Evolutionary conservation across 1,140 invertebrate genomes (phyloP), one percentile per base, ranked within the genome.

Genomic region (Tribolium castaneum): DNA sequence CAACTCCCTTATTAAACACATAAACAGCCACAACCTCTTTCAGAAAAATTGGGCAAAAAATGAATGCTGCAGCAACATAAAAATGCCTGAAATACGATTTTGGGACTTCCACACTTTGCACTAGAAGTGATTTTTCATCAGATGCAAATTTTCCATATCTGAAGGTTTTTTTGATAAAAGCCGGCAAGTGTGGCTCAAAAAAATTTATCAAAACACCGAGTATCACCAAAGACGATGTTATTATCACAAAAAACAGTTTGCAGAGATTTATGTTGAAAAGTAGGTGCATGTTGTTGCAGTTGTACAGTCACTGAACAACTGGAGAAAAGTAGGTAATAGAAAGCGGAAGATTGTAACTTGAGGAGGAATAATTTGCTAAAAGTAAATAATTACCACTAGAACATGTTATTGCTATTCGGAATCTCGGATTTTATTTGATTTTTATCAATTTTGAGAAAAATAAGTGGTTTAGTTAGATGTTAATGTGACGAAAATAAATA

Each of bases 11-110:
- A 72, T 86, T 86, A 76, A 82, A 87, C 80, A 90, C 87, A 87
- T 89, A 92, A 80, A 85, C 88, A 34, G 82, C 78, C 6, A 88
- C 35, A 10, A 90, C 81, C 13, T 92, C 81, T 10, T 87, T 70
- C 3, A 93, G 84, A 19, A 87, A 84, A 30, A 87, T 52, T 25
- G 87, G 83, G 56, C 89, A 89, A 73, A 77, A 19, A 76, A 90
- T 87, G 14, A 91, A 77, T n/a, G 89, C 86, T 12, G 92, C 90
- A 82, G 93, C 91, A 3, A 90, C 73, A 83, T 95, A 95, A 83
- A 94, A 95, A 86, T 95, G 94, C 82, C 86, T 89, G 81, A 94
- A 95, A 87, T 90, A 93, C 73, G 91, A 89, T 86, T 95, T 95
- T 0, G 93, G 93, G 54, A 95, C 87, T 87, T 95, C 92, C 30